phyloP scores from a whole-genome alignment of 2,113 vertebrate genomes.

The Callaeas wilsoni region DNA sequence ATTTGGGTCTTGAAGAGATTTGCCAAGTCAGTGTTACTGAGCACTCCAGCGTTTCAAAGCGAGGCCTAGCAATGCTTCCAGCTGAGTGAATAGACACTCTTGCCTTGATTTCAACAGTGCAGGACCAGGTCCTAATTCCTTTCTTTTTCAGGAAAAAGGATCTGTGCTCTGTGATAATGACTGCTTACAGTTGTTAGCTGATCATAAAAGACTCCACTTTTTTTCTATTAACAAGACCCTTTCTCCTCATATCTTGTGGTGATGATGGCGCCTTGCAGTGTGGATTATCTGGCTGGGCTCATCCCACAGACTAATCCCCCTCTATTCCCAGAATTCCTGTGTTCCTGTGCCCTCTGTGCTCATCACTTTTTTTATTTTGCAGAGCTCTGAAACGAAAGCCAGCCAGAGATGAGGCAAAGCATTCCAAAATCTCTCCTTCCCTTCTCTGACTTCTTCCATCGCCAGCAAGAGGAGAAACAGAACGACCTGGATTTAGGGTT shows the following conservation, averaged over 20 bases:
- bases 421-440: not conserved
- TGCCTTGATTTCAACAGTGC: not conserved
- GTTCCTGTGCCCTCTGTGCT: not conserved
- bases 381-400: not conserved
- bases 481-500: not conserved
- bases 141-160: not conserved
- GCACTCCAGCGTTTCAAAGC: not conserved
- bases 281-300: not conserved
- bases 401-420: not conserved
- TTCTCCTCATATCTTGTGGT: not conserved
- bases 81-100: not conserved
- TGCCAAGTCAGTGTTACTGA: not conserved
- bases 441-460: not conserved
- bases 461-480: not conserved
- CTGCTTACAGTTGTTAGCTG: not conserved
- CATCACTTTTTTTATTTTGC: not conserved
- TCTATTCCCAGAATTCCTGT: not conserved
- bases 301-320: not conserved
- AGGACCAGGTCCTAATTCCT: not conserved
- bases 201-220: not conserved
- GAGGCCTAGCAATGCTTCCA: not conserved
- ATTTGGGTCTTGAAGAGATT: not conserved
- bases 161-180: not conserved
- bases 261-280: not conserved
- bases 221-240: not conserved